Conservation (phyloP, 2,797 vertebrate genomes). For the Enteromius argenteus region DNA sequence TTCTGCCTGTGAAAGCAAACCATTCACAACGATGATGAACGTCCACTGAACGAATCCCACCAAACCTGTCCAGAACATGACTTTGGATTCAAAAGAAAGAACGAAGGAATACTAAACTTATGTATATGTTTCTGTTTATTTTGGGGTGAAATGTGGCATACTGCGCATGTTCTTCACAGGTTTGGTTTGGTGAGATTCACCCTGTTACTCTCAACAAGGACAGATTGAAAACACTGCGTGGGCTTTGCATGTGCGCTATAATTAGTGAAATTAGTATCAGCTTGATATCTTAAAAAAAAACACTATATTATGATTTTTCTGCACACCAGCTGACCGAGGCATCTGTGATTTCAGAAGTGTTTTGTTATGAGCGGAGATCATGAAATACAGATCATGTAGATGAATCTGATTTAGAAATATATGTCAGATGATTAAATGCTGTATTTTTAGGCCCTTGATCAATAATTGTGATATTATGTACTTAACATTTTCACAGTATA, state of each 20-base stretch:
- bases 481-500: neutral
- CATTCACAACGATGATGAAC: neutral
- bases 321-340: constrained; percentile 9
- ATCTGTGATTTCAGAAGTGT: neutral
- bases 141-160: neutral
- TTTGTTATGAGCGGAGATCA: neutral
- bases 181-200: neutral
- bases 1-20: neutral
- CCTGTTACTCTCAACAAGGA: neutral
- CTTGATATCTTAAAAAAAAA: neutral
- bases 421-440: neutral
- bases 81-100: neutral
- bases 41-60: neutral
- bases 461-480: neutral
- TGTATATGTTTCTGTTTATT: neutral
- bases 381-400: neutral
- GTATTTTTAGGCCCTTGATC: neutral
- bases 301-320: neutral
- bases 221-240: constrained; percentile 23
- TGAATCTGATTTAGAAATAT: neutral
- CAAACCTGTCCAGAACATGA: constrained; percentile 11
- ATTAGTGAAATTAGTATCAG: constrained; percentile 19
- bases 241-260: neutral
- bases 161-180: neutral
- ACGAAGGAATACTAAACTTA: neutral